A percentile compares a stretch with the other conserved stretches of the same genome.
Conservation (phyloP, 2,888 invertebrate species). For the Pomacea canaliculata region DNA sequence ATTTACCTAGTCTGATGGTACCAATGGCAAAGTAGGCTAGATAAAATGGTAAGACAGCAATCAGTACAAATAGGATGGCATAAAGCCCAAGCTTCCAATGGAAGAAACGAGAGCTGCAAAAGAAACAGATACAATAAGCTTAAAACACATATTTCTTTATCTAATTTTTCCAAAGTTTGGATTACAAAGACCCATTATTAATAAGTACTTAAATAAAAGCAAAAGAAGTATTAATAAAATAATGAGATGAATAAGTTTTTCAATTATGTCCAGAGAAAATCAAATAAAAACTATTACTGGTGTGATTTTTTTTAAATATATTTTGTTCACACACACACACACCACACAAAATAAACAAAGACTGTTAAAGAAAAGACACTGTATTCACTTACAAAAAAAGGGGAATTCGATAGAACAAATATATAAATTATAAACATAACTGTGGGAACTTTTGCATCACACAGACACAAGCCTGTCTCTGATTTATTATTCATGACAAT, state of each 20-base stretch:
- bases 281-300: no score
- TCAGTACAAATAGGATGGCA: slow-evolving; percentile 90
- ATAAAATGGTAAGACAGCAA: slow-evolving; percentile 95
- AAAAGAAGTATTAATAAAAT: background rate
- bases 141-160: background rate
- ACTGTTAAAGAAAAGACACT: background rate
- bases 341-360: no score
- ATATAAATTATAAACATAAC: no score
- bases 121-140: slow-evolving; percentile 13
- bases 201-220: background rate
- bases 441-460: no score
- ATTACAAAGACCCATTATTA: background rate
- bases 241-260: background rate
- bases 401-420: no score
- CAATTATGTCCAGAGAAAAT: no score
- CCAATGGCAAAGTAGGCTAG: slow-evolving; percentile 94
- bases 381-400: no score
- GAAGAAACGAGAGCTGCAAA: slow-evolving; percentile 86
- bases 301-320: no score
- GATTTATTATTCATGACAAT: no score
- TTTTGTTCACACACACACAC: no score
- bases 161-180: no score
- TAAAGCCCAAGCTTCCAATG: slow-evolving; percentile 96
- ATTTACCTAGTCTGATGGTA: slow-evolving; percentile 78
- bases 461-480: no score